Conservation (phyloP, 2,888 invertebrate genomes). For the Rhimphoctona megacephalus region DNA sequence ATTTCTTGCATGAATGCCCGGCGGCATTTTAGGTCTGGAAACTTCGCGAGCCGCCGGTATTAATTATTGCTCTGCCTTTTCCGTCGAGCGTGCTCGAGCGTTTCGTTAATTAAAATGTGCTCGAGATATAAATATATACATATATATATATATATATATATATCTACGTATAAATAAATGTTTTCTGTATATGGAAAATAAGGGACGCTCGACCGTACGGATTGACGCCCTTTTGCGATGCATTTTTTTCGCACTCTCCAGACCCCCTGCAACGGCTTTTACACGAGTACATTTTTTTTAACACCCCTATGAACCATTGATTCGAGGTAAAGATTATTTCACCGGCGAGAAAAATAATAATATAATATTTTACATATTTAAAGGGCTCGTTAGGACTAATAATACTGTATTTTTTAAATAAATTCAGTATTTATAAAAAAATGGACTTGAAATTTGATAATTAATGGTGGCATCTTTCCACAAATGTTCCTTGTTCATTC, state of each 20-base stretch:
- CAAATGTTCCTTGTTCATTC: background rate
- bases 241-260: constrained; percentile 60
- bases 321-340: constrained; percentile 13
- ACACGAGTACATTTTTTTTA: constrained; percentile 40
- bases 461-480: background rate
- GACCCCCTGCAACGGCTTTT: constrained; percentile 8
- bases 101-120: constrained; percentile 71
- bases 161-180: background rate
- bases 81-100: constrained; percentile 62
- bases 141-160: background rate
- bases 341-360: background rate
- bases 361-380: background rate
- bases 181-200: constrained; percentile 24
- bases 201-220: constrained; percentile 55
- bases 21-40: constrained; percentile 75
- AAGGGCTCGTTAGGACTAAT: background rate
- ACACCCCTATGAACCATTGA: constrained; percentile 3
- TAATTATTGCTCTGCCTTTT: constrained; percentile 77
- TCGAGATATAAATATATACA: constrained; percentile 55
- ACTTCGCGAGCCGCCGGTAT: constrained; percentile 77
- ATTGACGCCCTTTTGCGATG: constrained; percentile 57
- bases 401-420: background rate
- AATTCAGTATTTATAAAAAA: background rate
- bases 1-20: constrained; percentile 81
- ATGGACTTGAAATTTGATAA: background rate